These are phyloP conservation scores for Trichogramma evanescens DNA, from an alignment of 2,888 invertebrate genomes.

Conservation along the genomic window DNA sequence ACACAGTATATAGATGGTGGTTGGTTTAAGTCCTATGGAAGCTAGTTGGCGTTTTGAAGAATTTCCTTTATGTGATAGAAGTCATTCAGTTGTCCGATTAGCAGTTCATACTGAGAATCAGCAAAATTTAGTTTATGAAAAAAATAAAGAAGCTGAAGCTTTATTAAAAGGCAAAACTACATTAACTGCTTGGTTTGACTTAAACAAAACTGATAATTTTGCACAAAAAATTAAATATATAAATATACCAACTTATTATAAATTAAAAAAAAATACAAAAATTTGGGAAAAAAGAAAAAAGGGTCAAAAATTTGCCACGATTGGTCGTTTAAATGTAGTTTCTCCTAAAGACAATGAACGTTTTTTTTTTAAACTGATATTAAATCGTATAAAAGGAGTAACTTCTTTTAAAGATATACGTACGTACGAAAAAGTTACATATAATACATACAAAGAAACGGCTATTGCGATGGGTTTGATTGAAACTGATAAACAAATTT, in stretches of 20 bases:
- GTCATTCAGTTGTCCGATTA: no score
- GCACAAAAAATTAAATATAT: not conserved
- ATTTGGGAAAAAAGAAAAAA: not conserved
- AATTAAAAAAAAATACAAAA: not conserved
- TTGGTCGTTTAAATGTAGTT: not conserved
- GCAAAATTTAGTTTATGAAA: not conserved
- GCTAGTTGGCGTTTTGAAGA: no score
- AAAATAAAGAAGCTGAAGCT: not conserved
- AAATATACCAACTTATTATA: slow-evolving; percentile 1
- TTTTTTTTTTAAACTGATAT: not conserved
- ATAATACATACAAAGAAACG: not conserved
- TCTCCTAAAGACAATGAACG: slow-evolving; percentile 1
- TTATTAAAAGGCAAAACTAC: not conserved
- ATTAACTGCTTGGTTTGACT: not conserved
- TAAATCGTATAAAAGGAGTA: not conserved
- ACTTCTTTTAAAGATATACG: not conserved
- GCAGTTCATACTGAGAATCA: no score
- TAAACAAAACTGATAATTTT: not conserved
- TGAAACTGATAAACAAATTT: not conserved
- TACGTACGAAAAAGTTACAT: not conserved
- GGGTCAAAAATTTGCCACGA: not conserved
- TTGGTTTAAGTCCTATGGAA: no score
- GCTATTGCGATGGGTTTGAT: not conserved
- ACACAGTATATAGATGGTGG: no score
- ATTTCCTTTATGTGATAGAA: no score